Percentiles rank a stretch among this genome's conserved stretches.
Conservation (phyloP, 2,888 invertebrate genomes). For the Orthonychiurus folsomi region DNA sequence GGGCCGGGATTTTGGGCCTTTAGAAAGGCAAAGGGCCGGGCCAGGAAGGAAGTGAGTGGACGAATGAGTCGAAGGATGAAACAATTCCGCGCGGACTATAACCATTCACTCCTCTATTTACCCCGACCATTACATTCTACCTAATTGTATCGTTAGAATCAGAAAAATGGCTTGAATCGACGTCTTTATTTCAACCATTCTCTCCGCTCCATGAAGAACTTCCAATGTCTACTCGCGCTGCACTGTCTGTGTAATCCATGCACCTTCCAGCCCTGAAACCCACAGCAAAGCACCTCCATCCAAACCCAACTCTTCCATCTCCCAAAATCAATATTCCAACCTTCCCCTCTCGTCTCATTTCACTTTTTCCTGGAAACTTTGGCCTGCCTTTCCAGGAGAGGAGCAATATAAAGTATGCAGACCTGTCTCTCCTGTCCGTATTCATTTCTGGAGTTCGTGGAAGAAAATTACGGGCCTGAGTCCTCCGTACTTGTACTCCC, state of each 20-base stretch:
- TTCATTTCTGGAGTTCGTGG: too few relatives aligned
- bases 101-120: conserved; percentile 21
- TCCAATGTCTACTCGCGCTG: background rate
- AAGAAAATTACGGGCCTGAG: too few relatives aligned
- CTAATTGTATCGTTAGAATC: conserved; percentile 26
- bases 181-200: background rate
- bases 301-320: too few relatives aligned
- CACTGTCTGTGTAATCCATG: too few relatives aligned
- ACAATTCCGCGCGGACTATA: conserved; percentile 10
- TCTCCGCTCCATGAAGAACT: background rate
- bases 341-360: background rate
- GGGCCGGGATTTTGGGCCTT: too few relatives aligned
- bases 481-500: too few relatives aligned
- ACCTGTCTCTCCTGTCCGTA: too few relatives aligned
- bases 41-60: background rate
- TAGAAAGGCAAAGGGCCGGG: background rate
- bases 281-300: too few relatives aligned
- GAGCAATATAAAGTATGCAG: too few relatives aligned
- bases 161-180: conserved; percentile 12
- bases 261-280: too few relatives aligned
- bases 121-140: conserved; percentile 19
- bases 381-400: background rate
- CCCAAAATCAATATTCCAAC: conserved; percentile 1
- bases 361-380: background rate
- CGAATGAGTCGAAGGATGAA: conserved; percentile 3